phyloP scores from a whole-genome alignment of 2,113 vertebrate species.

The Ceratotherium simum region DNA sequence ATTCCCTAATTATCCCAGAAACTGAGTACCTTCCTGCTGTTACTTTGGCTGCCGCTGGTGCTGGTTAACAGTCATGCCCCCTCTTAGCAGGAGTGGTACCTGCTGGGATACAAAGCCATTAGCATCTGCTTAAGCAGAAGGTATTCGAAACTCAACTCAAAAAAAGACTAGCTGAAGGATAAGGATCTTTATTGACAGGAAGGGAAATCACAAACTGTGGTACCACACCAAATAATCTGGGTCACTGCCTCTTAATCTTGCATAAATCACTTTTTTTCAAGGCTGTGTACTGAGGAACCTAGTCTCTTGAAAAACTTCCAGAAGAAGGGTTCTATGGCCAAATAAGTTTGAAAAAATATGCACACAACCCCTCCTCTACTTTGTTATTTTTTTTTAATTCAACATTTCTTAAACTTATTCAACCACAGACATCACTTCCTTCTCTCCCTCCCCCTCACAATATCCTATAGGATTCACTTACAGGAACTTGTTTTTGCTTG shows the following conservation, averaged over 20 bases:
- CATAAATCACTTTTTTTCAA: background rate
- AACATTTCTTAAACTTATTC: background rate
- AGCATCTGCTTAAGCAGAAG: constrained; percentile 50
- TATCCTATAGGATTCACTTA: background rate
- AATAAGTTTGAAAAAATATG: background rate
- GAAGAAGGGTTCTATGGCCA: background rate
- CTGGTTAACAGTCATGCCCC: background rate
- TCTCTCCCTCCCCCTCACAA: background rate
- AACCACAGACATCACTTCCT: background rate
- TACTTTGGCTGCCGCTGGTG: constrained; percentile 19
- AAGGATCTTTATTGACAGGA: background rate
- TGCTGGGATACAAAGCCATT: constrained; percentile 32
- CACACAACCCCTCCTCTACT: background rate
- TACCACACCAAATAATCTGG: background rate
- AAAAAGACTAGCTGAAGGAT: background rate
- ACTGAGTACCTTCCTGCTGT: constrained; percentile 14
- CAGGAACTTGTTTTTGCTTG: background rate
- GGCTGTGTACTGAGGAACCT: background rate
- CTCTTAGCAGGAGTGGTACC: background rate
- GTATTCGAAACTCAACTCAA: background rate
- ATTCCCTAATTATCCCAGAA: constrained; percentile 63
- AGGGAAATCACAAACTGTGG: background rate
- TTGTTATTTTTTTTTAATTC: background rate
- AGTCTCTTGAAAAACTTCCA: background rate
- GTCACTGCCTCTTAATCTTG: background rate